A percentile compares a stretch with the other conserved stretches of the same genome.
Conservation (phyloP, 2,113 vertebrate genomes). For the Muntiacus reevesi region DNA sequence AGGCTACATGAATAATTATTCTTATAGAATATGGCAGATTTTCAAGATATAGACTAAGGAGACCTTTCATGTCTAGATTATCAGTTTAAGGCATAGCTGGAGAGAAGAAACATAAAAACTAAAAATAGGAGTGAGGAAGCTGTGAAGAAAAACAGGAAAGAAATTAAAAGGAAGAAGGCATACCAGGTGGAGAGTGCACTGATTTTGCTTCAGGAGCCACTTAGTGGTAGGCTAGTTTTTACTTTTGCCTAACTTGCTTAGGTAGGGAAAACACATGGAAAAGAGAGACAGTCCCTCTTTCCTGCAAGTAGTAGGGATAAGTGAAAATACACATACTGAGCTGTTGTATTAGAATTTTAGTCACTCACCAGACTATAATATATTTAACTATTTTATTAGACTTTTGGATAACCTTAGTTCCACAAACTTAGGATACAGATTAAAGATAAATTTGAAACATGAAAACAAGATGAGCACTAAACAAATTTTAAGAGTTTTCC, state of each 20-base stretch:
- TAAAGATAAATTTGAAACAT: background rate
- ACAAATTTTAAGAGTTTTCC: slow-evolving; percentile 10
- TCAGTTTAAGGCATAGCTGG: background rate
- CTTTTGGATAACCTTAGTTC: background rate
- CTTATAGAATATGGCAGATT: background rate
- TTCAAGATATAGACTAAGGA: background rate
- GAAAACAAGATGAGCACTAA: background rate
- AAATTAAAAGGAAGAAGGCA: background rate
- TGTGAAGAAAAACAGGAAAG: background rate
- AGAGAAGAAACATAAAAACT: background rate
- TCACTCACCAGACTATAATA: background rate
- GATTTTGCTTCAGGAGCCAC: background rate
- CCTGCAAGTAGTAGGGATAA: background rate
- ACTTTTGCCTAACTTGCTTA: background rate
- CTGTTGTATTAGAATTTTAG: background rate
- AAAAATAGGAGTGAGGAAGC: background rate
- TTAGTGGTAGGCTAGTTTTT: background rate
- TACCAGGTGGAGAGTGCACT: background rate
- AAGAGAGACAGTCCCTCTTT: background rate
- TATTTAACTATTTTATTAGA: background rate
- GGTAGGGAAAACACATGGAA: background rate
- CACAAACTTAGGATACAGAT: background rate
- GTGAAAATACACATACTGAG: background rate
- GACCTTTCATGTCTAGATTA: background rate
- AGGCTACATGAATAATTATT: background rate